phyloP scores from a whole-genome alignment of 2,888 invertebrate genomes.

The Junonia oenone region DNA sequence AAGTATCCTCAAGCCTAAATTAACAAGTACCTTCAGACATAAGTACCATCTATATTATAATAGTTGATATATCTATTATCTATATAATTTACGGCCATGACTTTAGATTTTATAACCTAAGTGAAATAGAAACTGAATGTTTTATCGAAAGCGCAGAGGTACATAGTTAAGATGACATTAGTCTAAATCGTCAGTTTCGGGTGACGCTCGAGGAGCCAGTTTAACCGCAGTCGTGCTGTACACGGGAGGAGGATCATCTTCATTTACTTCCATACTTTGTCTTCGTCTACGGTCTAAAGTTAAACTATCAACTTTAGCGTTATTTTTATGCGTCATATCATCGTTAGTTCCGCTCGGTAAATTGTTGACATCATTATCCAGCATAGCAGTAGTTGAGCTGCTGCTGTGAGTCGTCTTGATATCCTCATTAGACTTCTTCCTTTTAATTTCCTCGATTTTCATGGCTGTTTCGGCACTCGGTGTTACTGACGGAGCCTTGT shows the following conservation, averaged over 20 bases:
- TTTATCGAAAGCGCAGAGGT: constrained; percentile 34
- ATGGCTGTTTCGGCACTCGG: constrained; percentile 37
- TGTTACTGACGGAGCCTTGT: constrained; percentile 38
- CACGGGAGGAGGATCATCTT: constrained; percentile 41
- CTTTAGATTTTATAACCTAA: constrained; percentile 48
- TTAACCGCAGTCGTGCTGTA: constrained; percentile 31
- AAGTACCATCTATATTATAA: constrained; percentile 32
- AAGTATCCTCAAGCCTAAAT: constrained; percentile 27
- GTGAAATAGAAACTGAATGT: constrained; percentile 43
- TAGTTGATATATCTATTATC: constrained; percentile 12
- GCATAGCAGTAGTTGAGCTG: constrained; percentile 37
- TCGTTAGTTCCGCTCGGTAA: constrained; percentile 38
- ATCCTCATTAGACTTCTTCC: constrained; percentile 45
- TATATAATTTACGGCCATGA: constrained; percentile 28
- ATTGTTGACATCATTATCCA: constrained; percentile 30
- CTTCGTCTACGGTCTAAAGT: constrained; percentile 66
- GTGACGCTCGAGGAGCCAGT: constrained; percentile 50
- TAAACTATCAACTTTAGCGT: constrained; percentile 40
- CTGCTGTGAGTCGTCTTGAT: constrained; percentile 38
- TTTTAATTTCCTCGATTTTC: constrained; percentile 60
- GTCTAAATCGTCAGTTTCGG: constrained; percentile 63
- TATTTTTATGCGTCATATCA: constrained; percentile 32
- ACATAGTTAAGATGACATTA: constrained; percentile 30
- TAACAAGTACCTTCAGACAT: constrained; percentile 29
- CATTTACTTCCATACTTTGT: constrained; percentile 33